Evolutionary conservation across 2,113 vertebrate genomes (phyloP).

Genomic region (Mesembrinibis cayennensis): DNA sequence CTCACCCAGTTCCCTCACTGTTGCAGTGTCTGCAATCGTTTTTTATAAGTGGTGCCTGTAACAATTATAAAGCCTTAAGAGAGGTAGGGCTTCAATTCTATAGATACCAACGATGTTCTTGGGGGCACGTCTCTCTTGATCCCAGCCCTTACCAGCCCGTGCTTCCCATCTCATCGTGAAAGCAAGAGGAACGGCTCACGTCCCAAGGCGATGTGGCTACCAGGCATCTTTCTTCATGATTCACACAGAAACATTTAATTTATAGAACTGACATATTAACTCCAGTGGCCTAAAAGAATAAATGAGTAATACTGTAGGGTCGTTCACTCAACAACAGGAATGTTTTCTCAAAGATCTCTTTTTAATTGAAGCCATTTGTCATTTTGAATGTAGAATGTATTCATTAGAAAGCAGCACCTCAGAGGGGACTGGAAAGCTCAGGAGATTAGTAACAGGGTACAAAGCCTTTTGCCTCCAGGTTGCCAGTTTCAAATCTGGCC

Average conservation of each 20-base stretch:
- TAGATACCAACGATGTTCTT: background rate
- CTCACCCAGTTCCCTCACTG: background rate
- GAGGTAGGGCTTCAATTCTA: background rate
- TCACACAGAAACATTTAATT: constrained; percentile 60
- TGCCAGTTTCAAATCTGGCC: constrained; percentile 39
- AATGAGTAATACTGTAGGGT: constrained; percentile 22
- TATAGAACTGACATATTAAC: constrained; percentile 44
- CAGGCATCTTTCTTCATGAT: constrained; percentile 2
- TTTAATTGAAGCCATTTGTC: constrained; percentile 69
- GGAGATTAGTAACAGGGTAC: constrained; percentile 45
- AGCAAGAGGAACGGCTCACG: rapidly evolving
- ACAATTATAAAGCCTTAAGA: background rate
- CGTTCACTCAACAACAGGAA: background rate
- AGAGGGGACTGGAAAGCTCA: background rate
- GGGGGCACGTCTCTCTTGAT: background rate
- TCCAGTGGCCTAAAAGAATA: constrained; percentile 30
- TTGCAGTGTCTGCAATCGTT: background rate
- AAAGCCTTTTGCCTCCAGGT: constrained; percentile 56
- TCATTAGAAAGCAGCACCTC: constrained; percentile 50
- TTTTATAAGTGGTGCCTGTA: background rate
- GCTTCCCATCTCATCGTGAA: background rate
- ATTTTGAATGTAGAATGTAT: constrained; percentile 53
- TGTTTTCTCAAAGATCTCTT: constrained; percentile 41
- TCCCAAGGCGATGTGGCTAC: background rate
- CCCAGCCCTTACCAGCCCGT: rapidly evolving